Evolutionary conservation across 2,888 invertebrate genomes (phyloP), one percentile per base, ranked within the genome.

Genomic region (Anodontia alba): DNA sequence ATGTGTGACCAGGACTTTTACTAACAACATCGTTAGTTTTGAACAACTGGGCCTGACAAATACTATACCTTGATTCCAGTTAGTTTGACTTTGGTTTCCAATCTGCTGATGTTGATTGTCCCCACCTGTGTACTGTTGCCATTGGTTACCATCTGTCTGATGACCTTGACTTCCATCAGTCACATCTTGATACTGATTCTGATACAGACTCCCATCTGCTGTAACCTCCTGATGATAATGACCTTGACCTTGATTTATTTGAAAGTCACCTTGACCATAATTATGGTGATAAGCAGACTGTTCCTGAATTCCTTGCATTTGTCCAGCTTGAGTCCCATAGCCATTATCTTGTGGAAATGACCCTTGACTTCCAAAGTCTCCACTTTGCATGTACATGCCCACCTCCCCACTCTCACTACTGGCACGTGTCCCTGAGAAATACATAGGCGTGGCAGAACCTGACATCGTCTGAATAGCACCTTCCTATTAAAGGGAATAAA

Each of bases 361-460:
- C 12, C 62, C 62, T 17, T 62, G 62, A 62, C 62, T 62, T 10
- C 57, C 83, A 38, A 38, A 33, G 57, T 72, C 80, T 51, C 43
- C 67, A 26, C 71, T 75, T 78, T 81, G 81, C 73, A 81, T 84
- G 69, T 87, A 86, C 72, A 80, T 85, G n/a, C 88, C 89, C 23
- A 91, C 86, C 78, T 93, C 94, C 5, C 92, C 93, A 76, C 91
- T 91, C 78, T 93, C 93, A 81, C 92, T 91, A 86, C 92, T 92
- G 38, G 90, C 88, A 36, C 90, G 87, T 5, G 92, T 92, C 5
- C 88, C 88, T 23, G 81, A 83, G 38, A 84, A 83, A 15, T 87
- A 91, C 36, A 89, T 86, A 3, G 93, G 93, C 0, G 93, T 92
- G 17, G 82, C 91, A 15, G 89, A 83, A 0, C 92, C 93, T 1